phyloP scores from a whole-genome alignment of 2,113 vertebrate species.

The Stigmatopora argus region DNA sequence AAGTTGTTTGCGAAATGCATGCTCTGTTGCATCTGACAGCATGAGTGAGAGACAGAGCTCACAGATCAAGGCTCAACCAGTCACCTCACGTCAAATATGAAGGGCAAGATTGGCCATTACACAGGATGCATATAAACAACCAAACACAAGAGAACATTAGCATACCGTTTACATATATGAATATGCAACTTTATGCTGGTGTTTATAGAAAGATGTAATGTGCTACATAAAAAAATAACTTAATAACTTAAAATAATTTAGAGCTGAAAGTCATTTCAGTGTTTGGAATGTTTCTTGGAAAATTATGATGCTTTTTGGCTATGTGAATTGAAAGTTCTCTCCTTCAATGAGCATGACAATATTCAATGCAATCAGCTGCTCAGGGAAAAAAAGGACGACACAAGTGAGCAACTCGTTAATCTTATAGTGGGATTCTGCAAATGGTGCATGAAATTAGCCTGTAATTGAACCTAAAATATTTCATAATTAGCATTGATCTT shows the following conservation, averaged over 20 bases:
- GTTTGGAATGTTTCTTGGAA: background rate
- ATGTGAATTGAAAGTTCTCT: background rate
- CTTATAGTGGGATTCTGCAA: background rate
- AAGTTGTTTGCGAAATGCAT: conserved; percentile 65
- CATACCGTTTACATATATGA: conserved; percentile 74
- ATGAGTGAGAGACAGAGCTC: conserved; percentile 64
- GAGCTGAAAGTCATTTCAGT: conserved; percentile 8
- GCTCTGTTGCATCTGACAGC: conserved; percentile 60
- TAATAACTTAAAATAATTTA: background rate
- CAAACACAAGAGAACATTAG: conserved; percentile 60
- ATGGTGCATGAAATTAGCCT: conserved; percentile 11
- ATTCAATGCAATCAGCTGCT: background rate
- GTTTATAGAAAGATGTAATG: conserved; percentile 13
- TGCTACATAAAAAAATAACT: conserved; percentile 15
- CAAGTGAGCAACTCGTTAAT: background rate
- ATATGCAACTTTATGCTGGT: conserved; percentile 48
- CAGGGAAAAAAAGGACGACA: background rate
- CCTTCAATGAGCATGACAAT: background rate
- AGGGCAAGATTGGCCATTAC: conserved; percentile 70
- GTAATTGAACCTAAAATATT: conserved; percentile 10
- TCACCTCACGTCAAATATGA: conserved; percentile 75
- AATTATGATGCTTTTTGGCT: background rate
- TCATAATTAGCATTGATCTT: conserved; percentile 6
- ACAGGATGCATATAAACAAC: conserved; percentile 66
- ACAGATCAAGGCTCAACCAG: conserved; percentile 71